Percentiles rank a stretch among this genome's conserved stretches.
Conservation (phyloP, 2,797 vertebrate genomes). For the Fringilla coelebs region DNA sequence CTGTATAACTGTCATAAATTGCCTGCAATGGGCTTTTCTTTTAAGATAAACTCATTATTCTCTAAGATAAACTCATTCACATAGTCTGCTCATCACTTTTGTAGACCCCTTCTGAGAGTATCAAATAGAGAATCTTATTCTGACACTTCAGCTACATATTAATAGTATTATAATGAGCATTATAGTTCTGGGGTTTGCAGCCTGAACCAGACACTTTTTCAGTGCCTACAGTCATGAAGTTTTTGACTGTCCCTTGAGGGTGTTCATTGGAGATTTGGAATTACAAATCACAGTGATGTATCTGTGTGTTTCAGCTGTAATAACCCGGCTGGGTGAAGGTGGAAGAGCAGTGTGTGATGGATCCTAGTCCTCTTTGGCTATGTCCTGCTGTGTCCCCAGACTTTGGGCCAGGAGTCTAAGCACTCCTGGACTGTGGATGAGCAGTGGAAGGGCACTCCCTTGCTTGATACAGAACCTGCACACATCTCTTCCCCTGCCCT, state of each 20-base stretch:
- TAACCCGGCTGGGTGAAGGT: neutral
- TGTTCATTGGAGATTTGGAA: neutral
- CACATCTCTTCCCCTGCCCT: neutral
- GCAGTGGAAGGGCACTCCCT: neutral
- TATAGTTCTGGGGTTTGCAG: neutral
- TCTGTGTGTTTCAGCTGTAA: neutral
- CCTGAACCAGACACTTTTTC: neutral
- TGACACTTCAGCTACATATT: neutral
- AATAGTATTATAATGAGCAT: neutral
- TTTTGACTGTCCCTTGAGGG: neutral
- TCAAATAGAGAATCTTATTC: neutral
- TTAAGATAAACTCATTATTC: neutral
- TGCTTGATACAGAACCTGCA: neutral
- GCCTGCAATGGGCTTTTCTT: neutral
- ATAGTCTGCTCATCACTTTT: neutral
- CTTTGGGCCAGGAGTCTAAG: neutral
- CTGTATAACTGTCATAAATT: neutral
- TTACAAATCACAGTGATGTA: neutral
- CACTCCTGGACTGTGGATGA: neutral
- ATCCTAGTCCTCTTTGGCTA: neutral
- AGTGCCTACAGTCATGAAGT: neutral
- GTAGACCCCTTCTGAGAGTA: neutral
- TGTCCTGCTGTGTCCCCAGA: neutral
- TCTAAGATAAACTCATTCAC: neutral
- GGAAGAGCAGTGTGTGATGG: neutral